phyloP scores from a whole-genome alignment of 2,888 invertebrate species.

The Candidula unifasciata region DNA sequence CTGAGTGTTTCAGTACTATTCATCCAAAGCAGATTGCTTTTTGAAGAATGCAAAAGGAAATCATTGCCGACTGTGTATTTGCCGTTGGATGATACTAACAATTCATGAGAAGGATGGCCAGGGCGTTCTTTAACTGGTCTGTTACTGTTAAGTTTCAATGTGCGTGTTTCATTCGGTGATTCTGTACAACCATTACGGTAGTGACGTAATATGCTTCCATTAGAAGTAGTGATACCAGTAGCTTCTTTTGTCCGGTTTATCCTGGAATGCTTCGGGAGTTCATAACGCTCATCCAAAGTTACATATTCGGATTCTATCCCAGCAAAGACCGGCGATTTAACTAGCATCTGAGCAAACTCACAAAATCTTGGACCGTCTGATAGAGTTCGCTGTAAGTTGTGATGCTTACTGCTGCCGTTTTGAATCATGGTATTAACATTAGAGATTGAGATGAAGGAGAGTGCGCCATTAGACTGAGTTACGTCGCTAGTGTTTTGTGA shows the following conservation, averaged over 20 bases:
- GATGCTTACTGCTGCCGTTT: background rate
- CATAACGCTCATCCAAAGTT: slow-evolving; percentile 27
- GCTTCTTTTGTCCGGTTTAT: slow-evolving; percentile 3
- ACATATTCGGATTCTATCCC: slow-evolving; percentile 50
- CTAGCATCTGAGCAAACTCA: background rate
- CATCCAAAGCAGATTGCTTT: background rate
- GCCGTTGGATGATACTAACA: background rate
- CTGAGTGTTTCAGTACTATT: background rate
- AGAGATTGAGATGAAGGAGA: too few relatives aligned
- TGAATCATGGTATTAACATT: background rate
- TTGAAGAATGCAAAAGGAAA: background rate
- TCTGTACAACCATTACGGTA: background rate
- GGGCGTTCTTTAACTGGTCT: slow-evolving; percentile 6
- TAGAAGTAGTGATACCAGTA: background rate
- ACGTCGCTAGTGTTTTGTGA: background rate
- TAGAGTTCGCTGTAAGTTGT: slow-evolving; percentile 31
- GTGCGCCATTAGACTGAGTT: background rate
- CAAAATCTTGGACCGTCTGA: slow-evolving; percentile 21
- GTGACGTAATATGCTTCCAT: background rate
- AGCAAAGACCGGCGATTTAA: slow-evolving; percentile 4
- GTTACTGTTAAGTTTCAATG: background rate
- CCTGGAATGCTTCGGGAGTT: background rate
- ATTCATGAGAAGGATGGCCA: background rate
- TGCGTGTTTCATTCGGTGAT: background rate
- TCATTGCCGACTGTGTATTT: background rate